Evolutionary conservation across 2,888 invertebrate genomes (phyloP).

Genomic region (Lasioglossum marginatum): DNA sequence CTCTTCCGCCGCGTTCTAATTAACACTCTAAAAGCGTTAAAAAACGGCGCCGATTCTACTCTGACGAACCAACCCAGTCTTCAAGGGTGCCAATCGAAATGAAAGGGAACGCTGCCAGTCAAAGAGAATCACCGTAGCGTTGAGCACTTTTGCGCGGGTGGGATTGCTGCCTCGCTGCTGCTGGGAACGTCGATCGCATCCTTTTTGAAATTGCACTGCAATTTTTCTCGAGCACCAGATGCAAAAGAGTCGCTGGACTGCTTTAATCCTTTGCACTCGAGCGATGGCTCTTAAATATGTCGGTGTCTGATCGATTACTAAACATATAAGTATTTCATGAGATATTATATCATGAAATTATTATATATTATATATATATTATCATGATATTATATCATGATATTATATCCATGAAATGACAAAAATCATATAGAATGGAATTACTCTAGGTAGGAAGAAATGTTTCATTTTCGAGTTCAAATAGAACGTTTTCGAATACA

Average conservation of each 20-base stretch:
- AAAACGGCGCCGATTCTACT: neutral
- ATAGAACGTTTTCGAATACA: too few relatives aligned
- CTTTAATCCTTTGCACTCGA: too few relatives aligned
- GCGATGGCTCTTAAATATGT: too few relatives aligned
- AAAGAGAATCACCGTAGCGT: neutral
- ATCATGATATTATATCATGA: too few relatives aligned
- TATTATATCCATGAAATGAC: too few relatives aligned
- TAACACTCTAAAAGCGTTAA: conserved; percentile 18
- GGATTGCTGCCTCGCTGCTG: neutral
- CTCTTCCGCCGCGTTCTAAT: conserved; percentile 17
- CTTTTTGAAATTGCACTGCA: neutral
- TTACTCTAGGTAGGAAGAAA: too few relatives aligned
- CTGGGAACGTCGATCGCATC: neutral
- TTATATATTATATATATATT: too few relatives aligned
- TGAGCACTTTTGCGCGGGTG: neutral
- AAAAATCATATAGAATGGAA: too few relatives aligned
- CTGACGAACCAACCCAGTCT: neutral
- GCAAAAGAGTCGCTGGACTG: neutral
- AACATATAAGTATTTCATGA: too few relatives aligned
- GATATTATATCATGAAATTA: too few relatives aligned
- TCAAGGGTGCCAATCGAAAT: conserved; percentile 2
- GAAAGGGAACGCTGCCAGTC: neutral
- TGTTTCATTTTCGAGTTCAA: too few relatives aligned
- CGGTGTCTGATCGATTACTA: too few relatives aligned
- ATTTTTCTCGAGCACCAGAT: neutral